Evolutionary conservation across 2,888 invertebrate genomes (phyloP), one percentile per base, ranked within the genome.

Genomic region (Erannis defoliaria): DNA sequence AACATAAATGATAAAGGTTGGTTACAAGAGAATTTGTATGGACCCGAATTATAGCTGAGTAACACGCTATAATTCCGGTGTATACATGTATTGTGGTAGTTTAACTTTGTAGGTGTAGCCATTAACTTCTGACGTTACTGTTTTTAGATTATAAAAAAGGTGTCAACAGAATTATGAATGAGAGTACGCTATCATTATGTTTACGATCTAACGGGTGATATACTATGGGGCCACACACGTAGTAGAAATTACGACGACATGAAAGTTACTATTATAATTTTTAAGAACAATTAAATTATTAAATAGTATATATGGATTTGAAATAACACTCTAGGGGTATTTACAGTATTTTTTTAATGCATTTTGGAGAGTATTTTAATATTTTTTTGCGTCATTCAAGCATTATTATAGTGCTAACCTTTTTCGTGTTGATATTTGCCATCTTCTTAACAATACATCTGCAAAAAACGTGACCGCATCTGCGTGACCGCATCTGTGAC

Each of bases 211-310:
- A 23, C 31, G 46, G 8, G 37, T 38, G 12, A 42, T 26, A 16
- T 42, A 48, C 42, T 18, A 45, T 12, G 35, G 23, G 31, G 38
- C 51, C 46, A 56, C 46, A 33, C 40, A 53, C 23, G 46, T 54
- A 16, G 29, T 19, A 51, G 26, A 65, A 62, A 58, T 60, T 62
- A 67, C 46, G 59, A 62, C 48, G 29, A 48, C 58, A 64, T 66
- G 58, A 67, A 67, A 49, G 64, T 70, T 65, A 50, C 45, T 38
- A 66, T 66, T 66, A 64, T 66, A 48, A 66, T 62, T 64, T 62
- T 19, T 62, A 64, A 62, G 53, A 63, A 55, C 54, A 43, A 60
- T 56, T 53, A 57, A 33, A 63, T 21, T 10, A 43, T 40, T 50
- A 50, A 5, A 38, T 40, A 10, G 12, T 43, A 18, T 54, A 43